Evolutionary conservation across 2,888 invertebrate species (phyloP).

Genomic region (Diloba caeruleocephala): DNA sequence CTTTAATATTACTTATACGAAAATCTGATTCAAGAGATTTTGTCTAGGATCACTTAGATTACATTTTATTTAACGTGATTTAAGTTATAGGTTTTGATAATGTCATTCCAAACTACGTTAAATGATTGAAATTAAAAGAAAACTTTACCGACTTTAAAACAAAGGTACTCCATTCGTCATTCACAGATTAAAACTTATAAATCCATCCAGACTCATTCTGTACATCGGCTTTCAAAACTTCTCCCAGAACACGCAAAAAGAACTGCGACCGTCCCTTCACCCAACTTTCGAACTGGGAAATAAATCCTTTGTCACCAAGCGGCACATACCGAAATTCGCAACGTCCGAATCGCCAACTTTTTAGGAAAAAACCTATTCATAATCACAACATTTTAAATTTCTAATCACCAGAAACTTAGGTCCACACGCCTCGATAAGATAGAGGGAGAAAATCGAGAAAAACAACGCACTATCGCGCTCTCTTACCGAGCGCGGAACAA

Average conservation of each 20-base stretch:
- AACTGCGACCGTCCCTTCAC: slow-evolving; percentile 12
- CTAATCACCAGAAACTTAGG: slow-evolving; percentile 17
- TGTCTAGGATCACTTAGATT: too few species aligned
- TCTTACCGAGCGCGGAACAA: slow-evolving; percentile 57
- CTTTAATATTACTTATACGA: too few species aligned
- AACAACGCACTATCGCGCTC: slow-evolving; percentile 40
- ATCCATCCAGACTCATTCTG: slow-evolving; percentile 32
- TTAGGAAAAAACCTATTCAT: slow-evolving; percentile 6
- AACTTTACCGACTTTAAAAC: slow-evolving; percentile 27
- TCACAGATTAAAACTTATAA: slow-evolving; percentile 4
- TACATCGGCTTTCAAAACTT: slow-evolving; percentile 14
- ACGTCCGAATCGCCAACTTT: slow-evolving; percentile 9
- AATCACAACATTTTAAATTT: slow-evolving; percentile 26
- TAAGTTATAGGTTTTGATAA: too few species aligned
- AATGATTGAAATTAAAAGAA: not conserved
- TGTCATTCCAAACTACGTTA: too few species aligned
- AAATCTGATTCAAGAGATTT: too few species aligned
- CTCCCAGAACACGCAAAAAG: slow-evolving; percentile 19
- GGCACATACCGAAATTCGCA: slow-evolving; percentile 39
- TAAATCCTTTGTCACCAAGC: slow-evolving; percentile 32
- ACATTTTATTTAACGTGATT: too few species aligned
- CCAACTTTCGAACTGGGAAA: slow-evolving; percentile 30
- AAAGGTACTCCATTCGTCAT: slow-evolving; percentile 5
- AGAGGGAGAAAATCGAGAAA: slow-evolving; percentile 33
- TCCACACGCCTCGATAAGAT: slow-evolving; percentile 42